phyloP scores from a whole-genome alignment of 2,113 vertebrate genomes.

The Alligator sinensis region DNA sequence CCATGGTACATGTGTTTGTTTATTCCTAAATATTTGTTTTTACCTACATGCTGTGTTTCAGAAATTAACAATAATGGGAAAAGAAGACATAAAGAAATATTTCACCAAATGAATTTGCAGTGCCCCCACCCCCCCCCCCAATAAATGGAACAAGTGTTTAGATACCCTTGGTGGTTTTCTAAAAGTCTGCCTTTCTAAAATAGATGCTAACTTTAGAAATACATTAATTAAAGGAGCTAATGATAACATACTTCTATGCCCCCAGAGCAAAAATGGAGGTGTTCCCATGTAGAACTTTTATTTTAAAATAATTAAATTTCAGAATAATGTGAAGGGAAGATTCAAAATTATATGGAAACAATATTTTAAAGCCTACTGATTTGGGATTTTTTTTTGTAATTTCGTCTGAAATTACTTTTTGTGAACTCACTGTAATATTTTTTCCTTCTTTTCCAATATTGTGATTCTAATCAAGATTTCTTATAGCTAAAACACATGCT shows the following conservation, averaged over 20 bases:
- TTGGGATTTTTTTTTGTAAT: not conserved
- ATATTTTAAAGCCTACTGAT: not conserved
- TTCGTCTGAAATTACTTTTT: not conserved
- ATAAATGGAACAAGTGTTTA: not conserved
- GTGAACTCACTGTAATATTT: not conserved
- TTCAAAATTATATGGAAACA: not conserved
- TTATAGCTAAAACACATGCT: not conserved
- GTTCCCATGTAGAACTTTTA: not conserved
- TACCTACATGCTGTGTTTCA: not conserved
- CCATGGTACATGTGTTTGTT: not conserved
- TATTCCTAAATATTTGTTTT: not conserved
- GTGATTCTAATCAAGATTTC: not conserved
- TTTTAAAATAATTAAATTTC: not conserved
- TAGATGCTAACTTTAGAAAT: not conserved
- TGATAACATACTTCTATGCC: slow-evolving; percentile 33
- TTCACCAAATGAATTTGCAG: not conserved
- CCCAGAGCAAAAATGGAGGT: not conserved
- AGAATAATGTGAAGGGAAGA: not conserved
- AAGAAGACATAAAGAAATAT: not conserved
- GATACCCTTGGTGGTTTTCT: not conserved
- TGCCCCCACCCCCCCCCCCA: not conserved
- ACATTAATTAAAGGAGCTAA: not conserved
- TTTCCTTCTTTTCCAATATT: rapidly evolving
- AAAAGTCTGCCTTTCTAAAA: not conserved
- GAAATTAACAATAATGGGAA: not conserved